A percentile compares a stretch with the other conserved stretches of the same genome.
Evolutionary conservation across 2,797 vertebrate species (phyloP).

Genomic region (Botia kubotai): DNA sequence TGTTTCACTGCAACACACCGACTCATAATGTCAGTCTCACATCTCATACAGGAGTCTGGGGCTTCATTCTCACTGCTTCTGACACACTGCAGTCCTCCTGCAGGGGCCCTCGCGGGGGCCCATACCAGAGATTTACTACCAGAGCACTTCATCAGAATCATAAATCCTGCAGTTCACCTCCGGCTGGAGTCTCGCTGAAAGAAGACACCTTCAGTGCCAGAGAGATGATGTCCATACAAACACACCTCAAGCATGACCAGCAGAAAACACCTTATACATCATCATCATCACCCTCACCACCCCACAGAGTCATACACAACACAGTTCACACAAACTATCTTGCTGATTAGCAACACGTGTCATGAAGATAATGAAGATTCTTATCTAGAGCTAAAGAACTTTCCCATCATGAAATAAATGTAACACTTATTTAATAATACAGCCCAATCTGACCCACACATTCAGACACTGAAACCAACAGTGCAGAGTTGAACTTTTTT

Average conservation of each 20-base stretch:
- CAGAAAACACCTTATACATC: not conserved
- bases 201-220: conserved; percentile 62
- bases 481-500: not conserved
- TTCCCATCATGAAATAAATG: not conserved
- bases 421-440: too few relatives aligned
- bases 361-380: too few relatives aligned
- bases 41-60: not conserved
- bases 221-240: conserved; percentile 38
- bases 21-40: not conserved
- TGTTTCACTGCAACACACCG: too few relatives aligned
- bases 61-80: conserved; percentile 14
- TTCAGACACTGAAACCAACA: too few relatives aligned
- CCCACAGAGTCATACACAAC: not conserved
- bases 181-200: conserved; percentile 76
- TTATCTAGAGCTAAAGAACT: not conserved
- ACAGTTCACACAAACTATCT: not conserved
- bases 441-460: too few relatives aligned
- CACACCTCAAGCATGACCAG: not conserved
- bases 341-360: not conserved
- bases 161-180: conserved; percentile 67
- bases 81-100: not conserved
- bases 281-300: not conserved
- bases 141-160: conserved; percentile 76
- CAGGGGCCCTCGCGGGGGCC: conserved; percentile 36
- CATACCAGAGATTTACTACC: conserved; percentile 71